Percentiles rank a stretch among this genome's conserved stretches.
These are phyloP conservation scores for Hanleya hanleyi DNA, from an alignment of 2,888 invertebrate genomes.

Conservation along the genomic window DNA sequence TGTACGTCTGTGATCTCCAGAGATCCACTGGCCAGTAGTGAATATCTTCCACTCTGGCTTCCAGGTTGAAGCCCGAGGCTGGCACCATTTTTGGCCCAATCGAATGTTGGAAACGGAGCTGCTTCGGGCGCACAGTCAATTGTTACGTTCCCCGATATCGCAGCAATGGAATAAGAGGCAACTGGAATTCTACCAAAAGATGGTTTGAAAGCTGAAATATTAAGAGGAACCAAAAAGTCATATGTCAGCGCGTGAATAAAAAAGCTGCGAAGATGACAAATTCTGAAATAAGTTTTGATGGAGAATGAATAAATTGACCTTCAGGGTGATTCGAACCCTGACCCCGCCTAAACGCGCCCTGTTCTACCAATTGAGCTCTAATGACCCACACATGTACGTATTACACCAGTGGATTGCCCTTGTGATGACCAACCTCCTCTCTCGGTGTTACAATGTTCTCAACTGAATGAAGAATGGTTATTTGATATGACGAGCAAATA, in stretches of 20 bases:
- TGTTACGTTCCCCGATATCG: constrained; percentile 92
- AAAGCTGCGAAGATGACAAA: no score
- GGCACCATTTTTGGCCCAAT: constrained; percentile 46
- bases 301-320: no score
- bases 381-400: neutral
- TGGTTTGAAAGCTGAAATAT: constrained; percentile 78
- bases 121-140: constrained; percentile 95
- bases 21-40: constrained; percentile 78
- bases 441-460: no score
- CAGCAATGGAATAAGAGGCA: constrained; percentile 92
- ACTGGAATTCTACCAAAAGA: constrained; percentile 92
- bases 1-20: constrained; percentile 83
- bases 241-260: neutral
- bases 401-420: no score
- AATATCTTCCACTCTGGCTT: constrained; percentile 60
- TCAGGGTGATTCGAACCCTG: no score
- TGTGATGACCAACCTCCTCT: no score
- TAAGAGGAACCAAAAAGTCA: neutral
- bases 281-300: no score
- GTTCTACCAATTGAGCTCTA: no score
- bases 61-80: constrained; percentile 38
- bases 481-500: no score
- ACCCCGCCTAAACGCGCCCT: no score
- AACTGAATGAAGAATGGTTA: no score
- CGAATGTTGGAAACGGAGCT: constrained; percentile 79